Conservation (phyloP, 2,113 vertebrate genomes). For the Ictalurus furcatus region DNA sequence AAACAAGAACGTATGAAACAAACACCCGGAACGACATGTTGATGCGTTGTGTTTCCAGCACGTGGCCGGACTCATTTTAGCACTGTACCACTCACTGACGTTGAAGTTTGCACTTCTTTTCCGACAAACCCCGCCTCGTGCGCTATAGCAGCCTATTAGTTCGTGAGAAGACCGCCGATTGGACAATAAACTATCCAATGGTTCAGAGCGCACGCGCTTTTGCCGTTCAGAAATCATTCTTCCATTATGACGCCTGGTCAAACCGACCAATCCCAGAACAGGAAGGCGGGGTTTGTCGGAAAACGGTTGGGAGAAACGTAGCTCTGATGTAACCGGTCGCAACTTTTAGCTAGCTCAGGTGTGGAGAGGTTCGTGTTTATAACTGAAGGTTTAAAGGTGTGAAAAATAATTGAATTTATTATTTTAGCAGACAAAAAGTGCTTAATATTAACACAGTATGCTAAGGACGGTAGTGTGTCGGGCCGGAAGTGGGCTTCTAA, state of each 20-base stretch:
- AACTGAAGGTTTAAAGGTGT: neutral
- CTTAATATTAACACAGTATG: slow-evolving; percentile 53
- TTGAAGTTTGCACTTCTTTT: neutral
- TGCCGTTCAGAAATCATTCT: neutral
- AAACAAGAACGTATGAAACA: neutral
- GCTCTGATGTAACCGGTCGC: neutral
- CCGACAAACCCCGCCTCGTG: neutral
- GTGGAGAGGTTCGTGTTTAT: neutral
- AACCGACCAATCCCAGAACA: neutral
- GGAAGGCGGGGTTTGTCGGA: slow-evolving; percentile 60
- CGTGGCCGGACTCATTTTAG: neutral
- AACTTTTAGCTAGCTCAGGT: neutral
- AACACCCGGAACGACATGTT: slow-evolving; percentile 22
- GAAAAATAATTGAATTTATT: neutral
- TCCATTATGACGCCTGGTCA: too few relatives aligned
- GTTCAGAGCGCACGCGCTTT: neutral
- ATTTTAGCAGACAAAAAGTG: neutral
- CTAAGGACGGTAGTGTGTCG: slow-evolving; percentile 68
- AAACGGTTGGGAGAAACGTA: neutral
- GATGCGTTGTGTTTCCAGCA: slow-evolving; percentile 19
- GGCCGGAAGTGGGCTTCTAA: slow-evolving; percentile 63
- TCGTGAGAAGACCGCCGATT: neutral
- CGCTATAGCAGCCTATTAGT: neutral
- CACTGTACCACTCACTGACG: neutral
- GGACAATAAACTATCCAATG: neutral